Base-by-base conservation (phyloP, 2,888 invertebrate species). In the Ommatoiulus sabulosus region DNA sequence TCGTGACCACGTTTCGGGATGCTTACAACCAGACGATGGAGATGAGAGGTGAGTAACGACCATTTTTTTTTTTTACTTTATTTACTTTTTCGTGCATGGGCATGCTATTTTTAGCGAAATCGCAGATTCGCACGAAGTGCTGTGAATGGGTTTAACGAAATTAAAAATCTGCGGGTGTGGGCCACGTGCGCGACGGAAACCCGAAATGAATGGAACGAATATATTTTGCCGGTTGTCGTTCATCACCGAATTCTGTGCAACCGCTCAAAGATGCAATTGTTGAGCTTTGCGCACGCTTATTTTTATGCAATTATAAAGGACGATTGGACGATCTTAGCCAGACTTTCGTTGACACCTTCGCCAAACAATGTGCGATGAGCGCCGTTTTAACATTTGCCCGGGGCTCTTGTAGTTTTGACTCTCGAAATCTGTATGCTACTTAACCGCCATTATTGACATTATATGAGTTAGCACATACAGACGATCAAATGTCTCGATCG, bases 11-110 rank as follows among this genome's bases (percentile, higher is more conserved):
- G 48, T 84, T 72, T 20, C 46, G 43, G 52, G 72, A 89, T 86
- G 84, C 87, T 57, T 89, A 89, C 80, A 89, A 89, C 52, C 87
- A 86, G 24, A 89, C 89, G 15, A 89, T 89, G 89, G 89, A 89
- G 63, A 48, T 89, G 44, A 72, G 89, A 63, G 89, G 89, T 89
- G 72, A 89, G 88, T n/a, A n/a, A n/a, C n/a, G n/a, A n/a, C 43
- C 44, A 1, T 2, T 63, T 63, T 63, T 17, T 46, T 46, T 46
- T 4, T 46, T 46, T 63, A 17, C 3, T n/a, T 63, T 46, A 7
- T 46, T 8, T 46, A 7, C 8, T 7, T 46, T 46, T 46, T 46
- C 46, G 46, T 8, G 46, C 46, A 46, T 8, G 46, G 46, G 8
- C 46, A 8, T 8, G 6, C 8, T 46, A 46, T 46, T 46, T 46